Base-by-base conservation (phyloP, 2,888 invertebrate species). In the Drosophila mimetica region DNA sequence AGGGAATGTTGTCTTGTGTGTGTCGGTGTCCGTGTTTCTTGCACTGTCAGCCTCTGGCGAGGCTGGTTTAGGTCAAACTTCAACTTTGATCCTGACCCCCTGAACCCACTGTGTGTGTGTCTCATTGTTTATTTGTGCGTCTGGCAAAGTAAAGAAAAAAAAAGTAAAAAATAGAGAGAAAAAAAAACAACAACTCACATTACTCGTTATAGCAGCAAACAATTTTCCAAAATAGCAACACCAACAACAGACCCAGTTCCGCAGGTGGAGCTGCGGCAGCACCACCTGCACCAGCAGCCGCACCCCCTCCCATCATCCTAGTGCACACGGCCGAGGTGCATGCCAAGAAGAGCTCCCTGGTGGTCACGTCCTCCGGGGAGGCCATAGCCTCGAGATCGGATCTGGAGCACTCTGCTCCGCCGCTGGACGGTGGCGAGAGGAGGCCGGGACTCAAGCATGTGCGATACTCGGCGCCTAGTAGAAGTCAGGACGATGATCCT, bases 131-230 rank as follows among this genome's bases (percentile, higher is more conserved):
- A 47, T 69, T 64, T 85, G 82, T 85, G 73, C 46, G 63, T 59
- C 55, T 50, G 67, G 59, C 76, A 76, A 54, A 36, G 42, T 25
- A 32, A 42, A 60, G 41, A 41, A 60, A 42, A 37, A 46, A 59
- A 20, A 36, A 25, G 25, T n/a, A n/a, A n/a, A 28, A 28, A n/a
- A 22, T n/a, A 11, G 18, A 60, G 22, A 59, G 18, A 42, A 22
- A 61, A 46, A 22, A 53, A 64, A 73, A 65, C 54, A 64, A 71
- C 67, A 75, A 83, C 87, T 85, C 85, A 87, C 88, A 82, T 90
- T 90, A 88, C 86, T 87, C 83, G 74, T 90, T 90, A 88, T 90
- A 90, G 90, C 89, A 85, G 87, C 89, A 90, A 89, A 79, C 85
- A 76, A 87, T 80, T 83, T 85, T 86, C 75, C 86, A 89, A 86